Conservation (phyloP, 92 coral and sea anemone species). For the Chrysogorgia sp. region DNA sequence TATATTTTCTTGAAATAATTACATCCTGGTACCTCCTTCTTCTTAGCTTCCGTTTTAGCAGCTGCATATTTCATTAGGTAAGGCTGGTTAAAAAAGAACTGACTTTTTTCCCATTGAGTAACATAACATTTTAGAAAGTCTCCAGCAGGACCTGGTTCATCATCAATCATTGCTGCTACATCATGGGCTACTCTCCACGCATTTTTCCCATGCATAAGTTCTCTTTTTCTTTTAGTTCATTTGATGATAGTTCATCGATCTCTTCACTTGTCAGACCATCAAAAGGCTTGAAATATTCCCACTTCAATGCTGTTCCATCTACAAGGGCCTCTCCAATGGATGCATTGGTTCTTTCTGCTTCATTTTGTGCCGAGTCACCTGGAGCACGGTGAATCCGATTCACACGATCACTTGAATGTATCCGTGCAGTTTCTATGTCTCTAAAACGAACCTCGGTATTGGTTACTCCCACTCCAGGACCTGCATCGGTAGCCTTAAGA, state of each 20-base stretch:
- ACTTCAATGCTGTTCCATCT: conserved; percentile 59
- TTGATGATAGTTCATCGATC: conserved; percentile 42
- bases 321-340: conserved; percentile 61
- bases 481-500: conserved; percentile 59
- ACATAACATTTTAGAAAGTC: conserved; percentile 32
- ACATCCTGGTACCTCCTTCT: conserved; percentile 27
- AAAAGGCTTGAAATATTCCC: conserved; percentile 53
- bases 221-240: conserved; percentile 50
- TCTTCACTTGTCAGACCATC: conserved; percentile 47
- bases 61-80: conserved; percentile 60
- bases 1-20: conserved; percentile 44
- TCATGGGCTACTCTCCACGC: conserved; percentile 58
- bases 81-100: conserved; percentile 32
- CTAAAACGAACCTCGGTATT: conserved; percentile 52
- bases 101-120: conserved; percentile 19
- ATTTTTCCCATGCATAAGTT: conserved; percentile 52
- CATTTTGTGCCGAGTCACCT: conserved; percentile 60
- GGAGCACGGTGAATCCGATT: conserved; percentile 54
- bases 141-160: conserved; percentile 49
- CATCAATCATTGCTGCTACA: conserved; percentile 47
- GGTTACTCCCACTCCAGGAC: conserved; percentile 49
- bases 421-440: conserved; percentile 45
- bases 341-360: conserved; percentile 48
- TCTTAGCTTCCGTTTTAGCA: conserved; percentile 54
- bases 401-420: conserved; percentile 48